Conservation (phyloP, 2,797 vertebrate genomes). For the Gallirallus australis region DNA sequence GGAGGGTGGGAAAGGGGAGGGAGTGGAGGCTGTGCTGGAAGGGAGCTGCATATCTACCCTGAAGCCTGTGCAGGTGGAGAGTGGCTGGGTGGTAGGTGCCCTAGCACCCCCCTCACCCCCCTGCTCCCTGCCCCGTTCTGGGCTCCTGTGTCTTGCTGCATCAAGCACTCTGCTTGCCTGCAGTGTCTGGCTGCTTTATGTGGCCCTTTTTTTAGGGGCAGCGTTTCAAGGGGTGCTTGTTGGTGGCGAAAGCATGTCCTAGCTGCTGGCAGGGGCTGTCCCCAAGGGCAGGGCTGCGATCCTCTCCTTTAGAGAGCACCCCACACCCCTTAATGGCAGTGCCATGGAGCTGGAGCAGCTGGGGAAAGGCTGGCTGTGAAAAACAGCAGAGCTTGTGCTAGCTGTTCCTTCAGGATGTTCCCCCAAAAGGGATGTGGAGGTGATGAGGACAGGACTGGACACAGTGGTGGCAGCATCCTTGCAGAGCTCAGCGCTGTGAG, state of each 20-base stretch:
- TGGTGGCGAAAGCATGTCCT: neutral
- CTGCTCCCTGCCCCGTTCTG: too few species aligned
- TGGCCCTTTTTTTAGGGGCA: neutral
- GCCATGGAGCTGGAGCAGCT: neutral
- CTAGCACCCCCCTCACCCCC: neutral
- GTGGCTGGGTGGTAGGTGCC: neutral
- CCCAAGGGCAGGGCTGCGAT: fast-evolving
- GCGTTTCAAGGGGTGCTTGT: neutral
- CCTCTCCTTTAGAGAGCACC: neutral
- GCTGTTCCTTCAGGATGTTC: neutral
- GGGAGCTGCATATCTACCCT: neutral
- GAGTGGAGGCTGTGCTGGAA: neutral
- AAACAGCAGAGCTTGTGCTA: neutral
- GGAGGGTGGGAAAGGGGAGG: neutral
- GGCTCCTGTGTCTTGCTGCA: neutral
- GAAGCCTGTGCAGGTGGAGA: neutral
- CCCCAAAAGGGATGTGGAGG: neutral
- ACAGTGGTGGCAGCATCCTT: fast-evolving
- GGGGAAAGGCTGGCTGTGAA: neutral
- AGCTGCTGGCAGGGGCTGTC: neutral
- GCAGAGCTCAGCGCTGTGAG: fast-evolving
- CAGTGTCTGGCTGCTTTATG: neutral
- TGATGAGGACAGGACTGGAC: neutral
- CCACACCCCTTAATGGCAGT: neutral
- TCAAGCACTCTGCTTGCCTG: neutral